phyloP scores from a whole-genome alignment of 2,888 invertebrate genomes.

The Platerodrilus igneus region DNA sequence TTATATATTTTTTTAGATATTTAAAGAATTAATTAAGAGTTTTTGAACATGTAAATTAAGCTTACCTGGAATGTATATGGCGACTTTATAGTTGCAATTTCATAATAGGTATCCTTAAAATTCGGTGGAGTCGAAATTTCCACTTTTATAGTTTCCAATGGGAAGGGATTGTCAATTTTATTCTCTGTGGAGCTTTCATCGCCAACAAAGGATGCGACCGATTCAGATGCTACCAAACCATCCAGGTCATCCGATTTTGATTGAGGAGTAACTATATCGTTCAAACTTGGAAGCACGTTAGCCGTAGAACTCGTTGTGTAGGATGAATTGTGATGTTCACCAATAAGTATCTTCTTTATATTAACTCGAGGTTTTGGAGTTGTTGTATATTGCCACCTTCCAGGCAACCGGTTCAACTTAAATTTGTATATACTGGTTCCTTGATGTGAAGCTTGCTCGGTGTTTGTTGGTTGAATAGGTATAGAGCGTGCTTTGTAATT shows the following conservation, averaged over 20 bases:
- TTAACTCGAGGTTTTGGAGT: conserved; percentile 81
- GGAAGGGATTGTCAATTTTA: conserved; percentile 57
- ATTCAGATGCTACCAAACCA: conserved; percentile 71
- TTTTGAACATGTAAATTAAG: too few species aligned
- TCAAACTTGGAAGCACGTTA: conserved; percentile 37
- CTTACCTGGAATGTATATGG: conserved; percentile 85
- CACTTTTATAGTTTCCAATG: conserved; percentile 77
- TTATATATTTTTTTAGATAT: too few species aligned
- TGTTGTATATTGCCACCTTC: conserved; percentile 88
- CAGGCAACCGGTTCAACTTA: conserved; percentile 75
- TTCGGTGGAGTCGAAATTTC: conserved; percentile 85
- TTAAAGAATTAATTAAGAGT: too few species aligned
- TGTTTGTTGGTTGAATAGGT: conserved; percentile 47
- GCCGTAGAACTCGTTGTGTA: conserved; percentile 34
- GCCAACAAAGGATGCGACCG: conserved; percentile 57
- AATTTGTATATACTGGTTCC: conserved; percentile 71
- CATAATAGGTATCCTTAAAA: conserved; percentile 79
- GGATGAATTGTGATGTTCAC: conserved; percentile 52
- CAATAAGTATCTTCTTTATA: conserved; percentile 65
- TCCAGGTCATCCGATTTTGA: conserved; percentile 53
- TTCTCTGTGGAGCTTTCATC: conserved; percentile 62
- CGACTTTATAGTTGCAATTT: conserved; percentile 85
- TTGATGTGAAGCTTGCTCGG: conserved; percentile 51
- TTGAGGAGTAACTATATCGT: conserved; percentile 54
- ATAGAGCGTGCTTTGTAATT: conserved; percentile 67